Evolutionary conservation across 2,888 invertebrate genomes (phyloP).

Genomic region (Marasmarcha lunaedactyla): DNA sequence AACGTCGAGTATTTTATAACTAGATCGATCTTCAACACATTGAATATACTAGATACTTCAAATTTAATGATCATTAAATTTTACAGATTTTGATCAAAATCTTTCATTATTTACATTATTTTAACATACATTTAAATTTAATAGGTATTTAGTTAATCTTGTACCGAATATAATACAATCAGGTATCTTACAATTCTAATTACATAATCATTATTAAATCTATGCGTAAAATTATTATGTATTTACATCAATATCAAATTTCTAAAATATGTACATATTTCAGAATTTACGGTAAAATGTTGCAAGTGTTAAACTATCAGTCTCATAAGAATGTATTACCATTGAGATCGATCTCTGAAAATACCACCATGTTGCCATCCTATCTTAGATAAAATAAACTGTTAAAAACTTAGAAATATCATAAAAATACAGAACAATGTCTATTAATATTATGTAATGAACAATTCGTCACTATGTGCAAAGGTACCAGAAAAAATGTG

Average conservation of each 20-base stretch:
- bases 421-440: not conserved
- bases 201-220: no score
- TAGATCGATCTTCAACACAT: no score
- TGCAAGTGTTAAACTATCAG: no score
- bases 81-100: constrained; percentile 1
- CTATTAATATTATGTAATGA: no score
- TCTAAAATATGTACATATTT: constrained; percentile 1
- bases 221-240: not conserved
- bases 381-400: constrained; percentile 7
- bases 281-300: not conserved
- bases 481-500: no score
- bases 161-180: not conserved
- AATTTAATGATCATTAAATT: not conserved
- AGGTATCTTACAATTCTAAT: not conserved
- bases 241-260: not conserved
- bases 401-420: constrained; percentile 3
- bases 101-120: not conserved
- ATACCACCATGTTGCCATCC: constrained; percentile 4
- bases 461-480: no score
- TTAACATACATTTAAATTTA: not conserved
- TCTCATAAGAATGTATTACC: no score
- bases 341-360: not conserved
- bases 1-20: no score
- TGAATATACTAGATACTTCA: no score
- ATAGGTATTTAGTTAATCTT: not conserved